These are phyloP conservation scores for Tapera naevia DNA, from an alignment of 2,797 vertebrate genomes.

Conservation along the genomic window DNA sequence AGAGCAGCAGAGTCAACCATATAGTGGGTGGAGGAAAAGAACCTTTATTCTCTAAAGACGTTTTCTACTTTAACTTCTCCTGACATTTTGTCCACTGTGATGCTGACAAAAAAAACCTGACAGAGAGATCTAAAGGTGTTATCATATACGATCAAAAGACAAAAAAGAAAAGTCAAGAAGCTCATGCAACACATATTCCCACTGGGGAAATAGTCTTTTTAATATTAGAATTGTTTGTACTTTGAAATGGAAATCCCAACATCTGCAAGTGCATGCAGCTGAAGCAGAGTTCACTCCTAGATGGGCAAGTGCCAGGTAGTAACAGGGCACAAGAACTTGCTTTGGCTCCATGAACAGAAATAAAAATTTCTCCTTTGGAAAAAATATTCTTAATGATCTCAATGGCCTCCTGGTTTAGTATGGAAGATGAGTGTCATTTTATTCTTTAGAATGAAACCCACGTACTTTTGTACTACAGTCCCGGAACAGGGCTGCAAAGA, in stretches of 20 bases:
- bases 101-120: constrained; percentile 10
- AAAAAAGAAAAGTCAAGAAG: constrained; percentile 52
- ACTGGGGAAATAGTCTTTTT: constrained; percentile 37
- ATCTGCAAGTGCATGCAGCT: constrained; percentile 29
- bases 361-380: constrained; percentile 2
- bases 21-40: not conserved
- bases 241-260: constrained; percentile 64
- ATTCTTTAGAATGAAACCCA: constrained; percentile 45
- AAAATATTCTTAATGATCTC: constrained; percentile 40
- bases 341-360: constrained; percentile 25
- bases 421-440: not conserved
- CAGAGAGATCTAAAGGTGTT: constrained; percentile 42
- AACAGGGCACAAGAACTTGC: not conserved
- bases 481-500: constrained; percentile 32
- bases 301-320: constrained; percentile 37
- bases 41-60: constrained; percentile 36
- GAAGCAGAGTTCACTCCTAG: constrained; percentile 7
- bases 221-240: constrained; percentile 60
- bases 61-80: constrained; percentile 44
- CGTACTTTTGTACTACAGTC: constrained; percentile 23
- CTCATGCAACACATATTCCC: constrained; percentile 26
- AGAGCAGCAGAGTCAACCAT: constrained; percentile 25
- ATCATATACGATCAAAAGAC: constrained; percentile 22
- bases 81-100: constrained; percentile 58
- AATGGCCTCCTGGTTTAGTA: constrained; percentile 7